Base-by-base conservation (phyloP, 2,888 invertebrate genomes). In the Baccha elongata region DNA sequence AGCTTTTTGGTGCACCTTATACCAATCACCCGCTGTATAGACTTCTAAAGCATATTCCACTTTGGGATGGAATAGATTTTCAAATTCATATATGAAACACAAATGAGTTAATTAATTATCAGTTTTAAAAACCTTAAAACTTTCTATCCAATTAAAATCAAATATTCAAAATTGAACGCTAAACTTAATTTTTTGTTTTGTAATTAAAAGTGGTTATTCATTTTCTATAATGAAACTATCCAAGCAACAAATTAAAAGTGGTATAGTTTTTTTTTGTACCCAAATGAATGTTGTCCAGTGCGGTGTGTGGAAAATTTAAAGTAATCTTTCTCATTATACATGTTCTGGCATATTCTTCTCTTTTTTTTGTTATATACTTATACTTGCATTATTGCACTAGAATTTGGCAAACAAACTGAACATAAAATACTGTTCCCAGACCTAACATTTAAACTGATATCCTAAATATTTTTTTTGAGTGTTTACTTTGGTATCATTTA, bases 391-490 rank as follows among this genome's bases (percentile, higher is more conserved):
- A n/a, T n/a, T n/a, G n/a, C 19, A 60, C 44, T 32, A 13, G 29
- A 32, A 7, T 13, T 3, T 13, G n/a, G 1, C 7, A 3, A 40
- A 13, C 37, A 3, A 37, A 13, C 37, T 37, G 3, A 37, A 17
- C 37, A 4, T n/a, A 17, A 32, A 53, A 53, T 11, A 35, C 35
- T 1, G 53, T 44, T 69, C 32, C 48, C 58, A 53, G 44, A 46
- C 60, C 69, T 62, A 60, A 40, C 53, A 64, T 76, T 69, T 46
- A 55, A 68, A 40, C 13, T 46, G 62, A 64, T 69, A 69, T 48
- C 68, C 62, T 35, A 46, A 76, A 76, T 64, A 19, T 69, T 69
- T 62, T 52, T n/a, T n/a, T n/a, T n/a, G n/a, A n/a, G n/a, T 65
- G 55, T 73, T 40, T 48, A 40, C n/a, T n/a, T 40, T 13, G 37